Conservation (phyloP, 2,888 invertebrate species). For the Anthoptus insignis region DNA sequence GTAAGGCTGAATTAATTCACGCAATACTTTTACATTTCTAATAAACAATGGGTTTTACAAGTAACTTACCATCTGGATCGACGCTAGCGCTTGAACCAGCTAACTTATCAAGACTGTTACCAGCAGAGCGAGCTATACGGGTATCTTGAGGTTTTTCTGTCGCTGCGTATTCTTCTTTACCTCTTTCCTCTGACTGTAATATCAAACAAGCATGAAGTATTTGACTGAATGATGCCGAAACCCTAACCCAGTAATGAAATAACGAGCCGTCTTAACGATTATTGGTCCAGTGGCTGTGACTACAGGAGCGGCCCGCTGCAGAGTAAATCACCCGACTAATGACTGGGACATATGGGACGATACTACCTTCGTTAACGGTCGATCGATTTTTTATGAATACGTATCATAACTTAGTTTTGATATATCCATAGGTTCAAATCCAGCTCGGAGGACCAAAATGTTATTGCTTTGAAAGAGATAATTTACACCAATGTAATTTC, state of each 20-base stretch:
- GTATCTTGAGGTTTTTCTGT: slow-evolving; percentile 81
- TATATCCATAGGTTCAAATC: too few species aligned
- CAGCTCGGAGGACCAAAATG: too few species aligned
- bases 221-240: slow-evolving; percentile 44
- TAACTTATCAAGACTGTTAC: slow-evolving; percentile 90
- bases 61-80: slow-evolving; percentile 81
- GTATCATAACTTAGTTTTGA: too few species aligned
- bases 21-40: too few species aligned
- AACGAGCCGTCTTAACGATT: slow-evolving; percentile 77
- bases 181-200: slow-evolving; percentile 90
- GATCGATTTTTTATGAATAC: neutral
- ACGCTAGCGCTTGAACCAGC: slow-evolving; percentile 90
- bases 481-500: too few species aligned
- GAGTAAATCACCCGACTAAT: slow-evolving; percentile 73
- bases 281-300: slow-evolving; percentile 69
- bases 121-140: slow-evolving; percentile 90
- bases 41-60: neutral
- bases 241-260: slow-evolving; percentile 64
- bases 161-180: slow-evolving; percentile 88
- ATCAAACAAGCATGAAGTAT: slow-evolving; percentile 29
- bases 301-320: slow-evolving; percentile 59
- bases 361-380: slow-evolving; percentile 41
- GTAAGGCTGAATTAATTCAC: too few species aligned
- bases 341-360: slow-evolving; percentile 58
- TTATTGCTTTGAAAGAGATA: too few species aligned